Evolutionary conservation across 2,113 vertebrate species (phyloP), one percentile per base, ranked within the genome.

Genomic region (Meles meles): DNA sequence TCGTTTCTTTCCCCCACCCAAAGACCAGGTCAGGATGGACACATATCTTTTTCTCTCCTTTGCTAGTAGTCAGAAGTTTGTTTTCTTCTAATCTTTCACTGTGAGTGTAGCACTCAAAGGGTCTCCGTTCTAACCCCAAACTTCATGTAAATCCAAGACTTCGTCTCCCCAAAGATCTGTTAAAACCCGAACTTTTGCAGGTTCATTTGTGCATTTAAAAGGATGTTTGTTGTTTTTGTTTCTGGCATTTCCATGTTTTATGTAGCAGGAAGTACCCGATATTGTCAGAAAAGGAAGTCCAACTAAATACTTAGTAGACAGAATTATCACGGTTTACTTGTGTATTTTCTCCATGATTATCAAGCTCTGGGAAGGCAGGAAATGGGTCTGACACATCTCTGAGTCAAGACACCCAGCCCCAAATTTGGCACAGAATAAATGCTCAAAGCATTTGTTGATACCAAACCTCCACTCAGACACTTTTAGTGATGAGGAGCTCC

Each of bases 211-310:
- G 9, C 31, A 77, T 94, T 76, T 92, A 86, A 95, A 88, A 88
- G 27, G 65, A 86, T 89, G 49, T 82, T 96, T 90, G 39, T 67
- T 92, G 25, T 52, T 96, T 97, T 97, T 93, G 86, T 96, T 94
- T 86, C 65, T 27, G 74, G 91, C 39, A 88, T 91, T 93, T 94
- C 74, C 65, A 59, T 76, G 65, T 79, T 72, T 67, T 76, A 25
- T 31, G 21, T 57, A 90, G 79, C 85, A 96, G 96, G 92, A 97
- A 96, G 55, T 97, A 85, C 85, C 82, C 91, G 86, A 91, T 91
- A 95, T 77, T 92, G 34, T 96, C 77, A 74, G 95, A 82, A 97
- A 94, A 98, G 98, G 97, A 98, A 98, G 93, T 96, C 65, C 49
- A 57, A 37, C 72, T 91, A 89, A 91, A n/a, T 74, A 47, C 31